These are phyloP conservation scores for Plutomurus gul DNA, from an alignment of 1,140 invertebrate species.

Conservation along the genomic window DNA sequence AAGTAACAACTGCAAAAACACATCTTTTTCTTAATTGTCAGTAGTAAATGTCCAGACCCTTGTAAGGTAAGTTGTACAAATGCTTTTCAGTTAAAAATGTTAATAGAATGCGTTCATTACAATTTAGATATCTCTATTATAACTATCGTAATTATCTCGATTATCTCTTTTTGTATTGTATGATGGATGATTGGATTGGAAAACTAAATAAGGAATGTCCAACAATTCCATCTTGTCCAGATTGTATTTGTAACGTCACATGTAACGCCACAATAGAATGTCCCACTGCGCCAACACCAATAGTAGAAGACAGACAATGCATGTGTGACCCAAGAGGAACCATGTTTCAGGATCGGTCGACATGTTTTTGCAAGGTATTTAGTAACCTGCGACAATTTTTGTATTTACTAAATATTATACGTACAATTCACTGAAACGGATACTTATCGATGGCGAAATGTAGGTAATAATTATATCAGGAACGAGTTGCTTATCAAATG, in stretches of 20 bases:
- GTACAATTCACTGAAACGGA: no score
- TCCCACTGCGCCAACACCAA: no score
- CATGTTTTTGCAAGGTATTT: constrained; percentile 35
- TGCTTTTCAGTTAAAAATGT: no score
- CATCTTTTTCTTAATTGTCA: background rate
- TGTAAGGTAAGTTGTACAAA: background rate
- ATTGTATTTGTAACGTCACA: no score
- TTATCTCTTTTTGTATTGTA: no score
- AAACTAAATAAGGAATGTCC: background rate
- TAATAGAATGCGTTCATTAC: no score
- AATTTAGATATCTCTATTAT: no score
- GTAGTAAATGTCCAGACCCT: background rate
- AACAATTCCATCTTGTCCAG: background rate
- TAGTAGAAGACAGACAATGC: no score
- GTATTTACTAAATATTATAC: no score
- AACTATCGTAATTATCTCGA: no score
- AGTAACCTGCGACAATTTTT: no score
- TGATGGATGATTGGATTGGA: background rate
- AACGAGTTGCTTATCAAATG: background rate
- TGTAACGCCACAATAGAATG: no score
- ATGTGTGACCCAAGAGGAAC: constrained; percentile 42
- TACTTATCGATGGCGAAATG: background rate
- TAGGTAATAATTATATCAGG: background rate
- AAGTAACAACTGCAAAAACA: background rate
- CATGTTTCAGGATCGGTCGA: background rate